Evolutionary conservation across 35 echinoderm and acorn worm species (phyloP), one percentile per base, ranked within the genome.

Genomic region (Heliocidaris tuberculata): DNA sequence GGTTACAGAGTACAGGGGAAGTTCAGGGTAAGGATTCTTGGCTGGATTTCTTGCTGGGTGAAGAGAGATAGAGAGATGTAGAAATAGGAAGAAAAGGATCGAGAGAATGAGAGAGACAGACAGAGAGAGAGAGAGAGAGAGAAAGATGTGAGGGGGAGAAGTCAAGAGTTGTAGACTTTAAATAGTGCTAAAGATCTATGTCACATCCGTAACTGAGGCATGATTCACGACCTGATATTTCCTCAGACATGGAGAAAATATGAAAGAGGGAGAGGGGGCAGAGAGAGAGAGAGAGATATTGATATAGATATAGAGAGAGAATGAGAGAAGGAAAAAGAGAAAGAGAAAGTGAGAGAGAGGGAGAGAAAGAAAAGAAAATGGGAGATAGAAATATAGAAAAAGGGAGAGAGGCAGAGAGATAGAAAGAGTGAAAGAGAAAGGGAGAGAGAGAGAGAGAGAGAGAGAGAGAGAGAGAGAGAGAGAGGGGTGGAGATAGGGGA

Each of bases 1-100:
- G 65, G 65, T 78, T 78, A 78, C 21, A 78, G 65, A 78, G 65
- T 78, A 78, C 65, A 78, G 8, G 65, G 65, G 65, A 78, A 78
- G 65, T 78, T 78, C 65, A 78, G 65, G 65, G 65, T 78, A 78
- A n/a, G 65, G 27, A 78, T n/a, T 78, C 65, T 78, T 78, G 65
- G 65, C 65, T n/a, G 65, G 17, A n/a, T 78, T n/a, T 78, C 65
- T 78, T n/a, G 8, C 21, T n/a, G 0, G 65, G 65, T 78, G 65
- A 19, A n/a, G 65, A 78, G 19, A 78, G 65, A 78, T 78, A 21
- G 21, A 78, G 65, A 9, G 61, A n/a, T 21, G 65, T 24, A 78
- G 65, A 78, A 19, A 78, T n/a, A 24, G 65, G 21, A 19, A 78
- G 65, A n/a, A 24, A n/a, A 78, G 65, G 65, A 78, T 6, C 21